Evolutionary conservation across 2,888 invertebrate species (phyloP), one percentile per base, ranked within the genome.

Genomic region (Cloeon dipterum): DNA sequence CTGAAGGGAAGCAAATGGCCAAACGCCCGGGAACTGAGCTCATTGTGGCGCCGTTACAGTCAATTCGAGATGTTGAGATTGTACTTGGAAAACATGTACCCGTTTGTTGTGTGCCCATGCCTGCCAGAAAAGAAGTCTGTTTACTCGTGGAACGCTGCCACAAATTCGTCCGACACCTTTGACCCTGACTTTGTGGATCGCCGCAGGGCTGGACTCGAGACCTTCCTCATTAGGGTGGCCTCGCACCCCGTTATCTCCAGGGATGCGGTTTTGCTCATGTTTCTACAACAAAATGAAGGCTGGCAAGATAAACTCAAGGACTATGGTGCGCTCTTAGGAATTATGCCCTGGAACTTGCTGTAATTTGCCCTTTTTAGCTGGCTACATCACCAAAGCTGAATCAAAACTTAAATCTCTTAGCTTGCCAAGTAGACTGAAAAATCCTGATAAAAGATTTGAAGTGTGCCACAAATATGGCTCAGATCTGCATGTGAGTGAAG

Each of bases 151-250:
- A 29, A 29, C 14, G n/a, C n/a, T n/a, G 71, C 76, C 44, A 79
- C 79, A 53, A 61, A 67, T 25, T 64, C 70, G 3, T 73, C 72
- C 20, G 82, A 83, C 51, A 76, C 77, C 11, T 77, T 79, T 45
- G 81, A 82, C 54, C 76, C 81, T 1, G 81, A 79, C 51, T 83
- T 83, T 53, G 70, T 83, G 21, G 82, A 83, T 53, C 63, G 82
- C n/a, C 62, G 83, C 42, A 61, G 82, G 42, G 77, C 76, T 3
- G 79, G 79, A 0, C 60, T 83, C 2, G 82, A 83, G 65, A 81
- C 77, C 53, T 82, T 79, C 46, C 54, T 83, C 18, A 56, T 79
- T 33, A 61, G 82, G 34, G 67, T 79, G 17, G 78, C 79, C 0
- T 71, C 75, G 0, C 82, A 82, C 54, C 72, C 74, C 1, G 54